Conservation (phyloP, 2,888 invertebrate species). For the Tachina grossa region DNA sequence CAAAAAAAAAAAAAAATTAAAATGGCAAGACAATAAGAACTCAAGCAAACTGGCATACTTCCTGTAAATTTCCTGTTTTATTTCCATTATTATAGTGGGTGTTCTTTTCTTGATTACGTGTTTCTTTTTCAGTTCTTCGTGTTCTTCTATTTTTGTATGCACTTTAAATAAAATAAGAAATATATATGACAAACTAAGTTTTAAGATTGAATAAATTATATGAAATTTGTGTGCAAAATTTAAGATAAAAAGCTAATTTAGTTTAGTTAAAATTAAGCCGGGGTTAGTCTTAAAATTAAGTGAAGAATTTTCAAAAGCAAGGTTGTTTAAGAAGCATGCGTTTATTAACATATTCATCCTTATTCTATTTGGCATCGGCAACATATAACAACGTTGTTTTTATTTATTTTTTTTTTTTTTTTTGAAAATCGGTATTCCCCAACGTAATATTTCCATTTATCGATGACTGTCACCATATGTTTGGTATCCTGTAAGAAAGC, state of each 20-base stretch:
- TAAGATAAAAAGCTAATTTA: background rate
- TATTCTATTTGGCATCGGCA: too few species aligned
- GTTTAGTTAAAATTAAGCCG: too few species aligned
- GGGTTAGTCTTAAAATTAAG: too few species aligned
- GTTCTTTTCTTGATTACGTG: constrained; percentile 46
- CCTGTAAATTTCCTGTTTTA: constrained; percentile 68
- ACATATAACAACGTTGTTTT: too few species aligned
- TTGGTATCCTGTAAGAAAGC: too few species aligned
- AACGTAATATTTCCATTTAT: too few species aligned
- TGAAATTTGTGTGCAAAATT: background rate
- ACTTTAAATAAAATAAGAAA: constrained; percentile 11
- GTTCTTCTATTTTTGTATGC: constrained; percentile 32
- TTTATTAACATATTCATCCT: too few species aligned
- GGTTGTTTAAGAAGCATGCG: too few species aligned
- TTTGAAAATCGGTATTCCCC: too few species aligned
- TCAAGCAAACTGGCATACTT: constrained; percentile 72
- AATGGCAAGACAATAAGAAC: constrained; percentile 21
- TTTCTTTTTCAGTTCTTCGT: constrained; percentile 3
- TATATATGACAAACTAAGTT: constrained; percentile 4
- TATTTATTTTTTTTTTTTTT: too few species aligned
- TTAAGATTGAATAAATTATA: constrained; percentile 4
- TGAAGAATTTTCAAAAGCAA: too few species aligned
- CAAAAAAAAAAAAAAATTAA: constrained; percentile 3
- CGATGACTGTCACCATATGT: too few species aligned
- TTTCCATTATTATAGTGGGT: constrained; percentile 37